Evolutionary conservation across 2,797 vertebrate genomes (phyloP).

Genomic region (Lepus townsendii): DNA sequence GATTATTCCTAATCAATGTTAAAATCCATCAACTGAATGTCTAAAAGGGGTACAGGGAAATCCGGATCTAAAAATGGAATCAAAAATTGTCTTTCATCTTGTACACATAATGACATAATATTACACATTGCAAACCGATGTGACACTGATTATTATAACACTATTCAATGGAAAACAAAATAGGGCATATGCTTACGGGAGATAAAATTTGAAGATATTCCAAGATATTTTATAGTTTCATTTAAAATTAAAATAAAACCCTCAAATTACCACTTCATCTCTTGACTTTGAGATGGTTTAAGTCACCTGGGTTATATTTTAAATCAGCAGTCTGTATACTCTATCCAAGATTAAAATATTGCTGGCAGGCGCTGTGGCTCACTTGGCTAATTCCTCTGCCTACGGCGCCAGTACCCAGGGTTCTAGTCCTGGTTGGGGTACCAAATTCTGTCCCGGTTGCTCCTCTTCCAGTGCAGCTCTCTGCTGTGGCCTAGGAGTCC

Average conservation of each 20-base stretch:
- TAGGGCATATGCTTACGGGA: rapidly evolving
- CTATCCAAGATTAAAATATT: background rate
- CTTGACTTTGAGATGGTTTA: background rate
- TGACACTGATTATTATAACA: background rate
- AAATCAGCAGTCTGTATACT: background rate
- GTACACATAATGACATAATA: background rate
- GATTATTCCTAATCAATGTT: background rate
- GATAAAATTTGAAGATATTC: background rate
- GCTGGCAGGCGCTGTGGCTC: background rate
- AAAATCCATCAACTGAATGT: slow-evolving; percentile 5
- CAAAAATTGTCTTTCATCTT: background rate
- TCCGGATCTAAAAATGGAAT: background rate
- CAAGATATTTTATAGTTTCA: background rate
- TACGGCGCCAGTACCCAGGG: too few species aligned
- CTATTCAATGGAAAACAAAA: background rate
- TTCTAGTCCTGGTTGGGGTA: too few species aligned
- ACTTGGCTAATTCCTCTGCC: too few species aligned
- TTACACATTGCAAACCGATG: background rate
- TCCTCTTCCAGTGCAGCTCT: too few species aligned
- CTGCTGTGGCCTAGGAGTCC: too few species aligned
- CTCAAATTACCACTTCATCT: background rate
- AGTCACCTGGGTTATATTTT: background rate
- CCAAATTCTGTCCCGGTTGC: too few species aligned
- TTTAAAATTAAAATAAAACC: background rate
- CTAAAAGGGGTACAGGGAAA: background rate